These are phyloP conservation scores for Eriocheir sinensis DNA, from an alignment of 1,140 invertebrate genomes.

Conservation along the genomic window DNA sequence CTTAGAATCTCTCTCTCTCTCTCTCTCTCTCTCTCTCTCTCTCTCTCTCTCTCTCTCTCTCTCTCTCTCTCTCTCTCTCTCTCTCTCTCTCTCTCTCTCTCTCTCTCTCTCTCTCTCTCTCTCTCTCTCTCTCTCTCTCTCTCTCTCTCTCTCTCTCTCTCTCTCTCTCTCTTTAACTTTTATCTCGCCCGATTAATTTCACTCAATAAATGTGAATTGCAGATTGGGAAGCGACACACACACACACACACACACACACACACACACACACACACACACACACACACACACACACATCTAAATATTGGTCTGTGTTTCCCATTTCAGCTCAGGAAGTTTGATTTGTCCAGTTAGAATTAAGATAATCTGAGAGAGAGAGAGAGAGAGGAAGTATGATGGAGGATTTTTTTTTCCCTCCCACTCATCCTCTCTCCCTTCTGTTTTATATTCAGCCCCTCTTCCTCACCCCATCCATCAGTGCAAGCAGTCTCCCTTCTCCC, in stretches of 20 bases:
- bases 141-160: constrained; percentile 20
- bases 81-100: background rate
- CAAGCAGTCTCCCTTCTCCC: too few relatives aligned
- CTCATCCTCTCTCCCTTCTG: too few relatives aligned
- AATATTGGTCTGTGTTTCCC: background rate
- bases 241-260: too few relatives aligned
- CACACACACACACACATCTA: background rate
- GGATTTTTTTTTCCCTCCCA: too few relatives aligned
- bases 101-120: constrained; percentile 9
- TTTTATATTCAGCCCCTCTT: too few relatives aligned
- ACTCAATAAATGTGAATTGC: too few relatives aligned
- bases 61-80: background rate
- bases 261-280: too few relatives aligned
- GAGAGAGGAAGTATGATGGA: too few relatives aligned
- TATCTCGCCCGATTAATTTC: background rate
- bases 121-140: constrained; percentile 20
- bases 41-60: background rate
- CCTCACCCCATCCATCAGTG: too few relatives aligned
- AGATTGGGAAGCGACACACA: background rate
- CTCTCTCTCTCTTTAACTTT: background rate
- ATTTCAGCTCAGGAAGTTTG: too few relatives aligned
- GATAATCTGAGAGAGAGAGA: too few relatives aligned
- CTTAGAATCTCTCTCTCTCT: background rate
- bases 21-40: background rate
- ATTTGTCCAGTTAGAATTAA: too few relatives aligned